Evolutionary conservation across 2,797 vertebrate species (phyloP).

Genomic region (Phrynocephalus forsythii): DNA sequence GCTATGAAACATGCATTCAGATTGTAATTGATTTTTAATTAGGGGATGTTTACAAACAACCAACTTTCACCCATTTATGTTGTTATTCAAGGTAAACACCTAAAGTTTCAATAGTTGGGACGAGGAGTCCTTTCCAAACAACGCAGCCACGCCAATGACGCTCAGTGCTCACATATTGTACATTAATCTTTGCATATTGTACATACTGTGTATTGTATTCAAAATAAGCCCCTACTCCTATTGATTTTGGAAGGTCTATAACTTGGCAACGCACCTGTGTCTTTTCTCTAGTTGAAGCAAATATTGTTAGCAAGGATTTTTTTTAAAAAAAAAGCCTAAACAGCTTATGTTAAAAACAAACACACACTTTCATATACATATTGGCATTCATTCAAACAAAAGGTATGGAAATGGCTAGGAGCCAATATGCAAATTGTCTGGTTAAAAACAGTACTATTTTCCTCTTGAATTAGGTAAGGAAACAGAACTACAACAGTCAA

Average conservation of each 20-base stretch:
- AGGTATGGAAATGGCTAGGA: conserved; percentile 71
- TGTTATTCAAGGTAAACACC: conserved; percentile 62
- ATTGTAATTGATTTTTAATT: conserved; percentile 67
- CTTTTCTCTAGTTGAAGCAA: conserved; percentile 64
- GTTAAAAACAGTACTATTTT: conserved; percentile 68
- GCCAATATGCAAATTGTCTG: conserved; percentile 76
- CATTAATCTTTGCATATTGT: conserved; percentile 51
- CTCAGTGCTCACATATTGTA: conserved; percentile 54
- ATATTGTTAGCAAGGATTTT: conserved; percentile 77
- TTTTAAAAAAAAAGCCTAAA: conserved; percentile 48
- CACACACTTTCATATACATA: background rate
- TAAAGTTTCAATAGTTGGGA: conserved; percentile 53
- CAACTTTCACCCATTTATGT: conserved; percentile 53
- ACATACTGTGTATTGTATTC: conserved; percentile 39
- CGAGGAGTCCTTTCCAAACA: conserved; percentile 45
- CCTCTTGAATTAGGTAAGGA: conserved; percentile 79
- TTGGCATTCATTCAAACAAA: conserved; percentile 76
- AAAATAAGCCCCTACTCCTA: conserved; percentile 62
- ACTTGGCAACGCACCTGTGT: conserved; percentile 54
- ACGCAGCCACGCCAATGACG: background rate
- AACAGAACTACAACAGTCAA: conserved; percentile 76
- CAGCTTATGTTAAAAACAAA: conserved; percentile 21
- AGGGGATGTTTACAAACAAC: conserved; percentile 51
- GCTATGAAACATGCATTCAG: conserved; percentile 47
- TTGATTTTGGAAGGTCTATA: conserved; percentile 69